Conservation (phyloP, 2,113 vertebrate genomes). For the Indicator indicator region DNA sequence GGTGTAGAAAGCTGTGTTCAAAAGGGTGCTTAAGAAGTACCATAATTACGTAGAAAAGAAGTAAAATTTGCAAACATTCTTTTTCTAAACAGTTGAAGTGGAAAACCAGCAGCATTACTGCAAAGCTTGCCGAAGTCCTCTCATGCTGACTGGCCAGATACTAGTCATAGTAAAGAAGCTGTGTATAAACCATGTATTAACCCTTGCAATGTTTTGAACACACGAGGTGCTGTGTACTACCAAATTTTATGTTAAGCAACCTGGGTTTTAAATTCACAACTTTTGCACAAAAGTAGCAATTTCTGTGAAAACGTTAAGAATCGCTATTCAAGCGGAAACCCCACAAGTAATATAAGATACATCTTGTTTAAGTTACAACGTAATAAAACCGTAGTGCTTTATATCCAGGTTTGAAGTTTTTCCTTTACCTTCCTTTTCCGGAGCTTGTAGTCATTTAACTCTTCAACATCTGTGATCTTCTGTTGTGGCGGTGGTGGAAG, state of each 20-base stretch:
- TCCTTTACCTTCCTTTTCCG: slow-evolving; percentile 90
- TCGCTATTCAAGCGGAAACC: not conserved
- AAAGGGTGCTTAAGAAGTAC: not conserved
- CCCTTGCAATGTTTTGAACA: rapidly evolving
- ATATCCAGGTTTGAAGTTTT: rapidly evolving
- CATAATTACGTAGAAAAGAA: not conserved
- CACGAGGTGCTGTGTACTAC: rapidly evolving
- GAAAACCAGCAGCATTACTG: not conserved
- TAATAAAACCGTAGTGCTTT: rapidly evolving
- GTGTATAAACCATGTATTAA: rapidly evolving
- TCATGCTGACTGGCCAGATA: not conserved
- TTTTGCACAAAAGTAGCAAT: not conserved
- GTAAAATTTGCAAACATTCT: not conserved
- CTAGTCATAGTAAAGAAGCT: rapidly evolving
- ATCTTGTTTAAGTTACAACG: not conserved
- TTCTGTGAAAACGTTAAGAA: not conserved
- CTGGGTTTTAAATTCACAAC: rapidly evolving
- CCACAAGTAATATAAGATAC: rapidly evolving
- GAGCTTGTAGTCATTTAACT: slow-evolving; percentile 96
- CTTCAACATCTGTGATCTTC: slow-evolving; percentile 98
- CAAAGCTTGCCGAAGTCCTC: no score
- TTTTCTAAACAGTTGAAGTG: not conserved
- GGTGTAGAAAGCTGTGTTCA: not conserved
- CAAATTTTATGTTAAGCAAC: not conserved
- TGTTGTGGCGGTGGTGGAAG: slow-evolving; percentile 95